Percentiles rank a stretch among this genome's conserved stretches.
Evolutionary conservation across 2,888 invertebrate species (phyloP).

Genomic region (Noctua comes): DNA sequence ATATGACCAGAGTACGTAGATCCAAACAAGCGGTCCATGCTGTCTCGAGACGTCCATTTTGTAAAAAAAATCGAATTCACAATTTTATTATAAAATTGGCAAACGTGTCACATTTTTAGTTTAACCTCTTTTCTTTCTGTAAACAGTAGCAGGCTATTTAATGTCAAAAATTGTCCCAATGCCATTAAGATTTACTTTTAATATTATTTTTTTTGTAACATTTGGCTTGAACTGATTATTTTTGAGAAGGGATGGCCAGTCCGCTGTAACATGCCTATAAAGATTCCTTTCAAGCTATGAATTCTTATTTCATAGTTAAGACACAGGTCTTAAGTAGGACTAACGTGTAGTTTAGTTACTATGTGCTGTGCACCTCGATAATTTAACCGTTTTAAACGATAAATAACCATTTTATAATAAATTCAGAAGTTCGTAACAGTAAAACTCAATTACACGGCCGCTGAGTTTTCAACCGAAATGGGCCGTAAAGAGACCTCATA

Average conservation of each 20-base stretch:
- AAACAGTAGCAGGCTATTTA: slow-evolving; percentile 1
- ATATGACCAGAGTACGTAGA: neutral
- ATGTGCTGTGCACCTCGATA: neutral
- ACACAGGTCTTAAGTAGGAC: neutral
- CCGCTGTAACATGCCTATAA: too few relatives aligned
- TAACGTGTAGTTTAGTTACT: neutral
- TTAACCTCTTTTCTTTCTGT: slow-evolving; percentile 2
- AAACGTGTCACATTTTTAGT: neutral
- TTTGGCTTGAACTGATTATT: neutral
- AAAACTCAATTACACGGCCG: neutral
- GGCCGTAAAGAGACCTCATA: neutral
- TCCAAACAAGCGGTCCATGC: neutral
- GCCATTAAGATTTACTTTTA: slow-evolving; percentile 11
- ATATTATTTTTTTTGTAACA: neutral
- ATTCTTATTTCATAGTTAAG: neutral
- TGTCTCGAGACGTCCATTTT: neutral
- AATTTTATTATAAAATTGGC: neutral
- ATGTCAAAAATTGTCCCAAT: slow-evolving; percentile 1
- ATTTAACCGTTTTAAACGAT: neutral
- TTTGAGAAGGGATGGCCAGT: neutral
- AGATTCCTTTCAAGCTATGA: neutral
- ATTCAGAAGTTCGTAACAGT: slow-evolving; percentile 4
- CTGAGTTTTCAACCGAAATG: slow-evolving; percentile 5
- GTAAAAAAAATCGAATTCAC: neutral
- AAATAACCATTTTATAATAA: neutral